phyloP scores from a whole-genome alignment of 64 coral and sea anemone species.

The Exaiptasia diaphana region DNA sequence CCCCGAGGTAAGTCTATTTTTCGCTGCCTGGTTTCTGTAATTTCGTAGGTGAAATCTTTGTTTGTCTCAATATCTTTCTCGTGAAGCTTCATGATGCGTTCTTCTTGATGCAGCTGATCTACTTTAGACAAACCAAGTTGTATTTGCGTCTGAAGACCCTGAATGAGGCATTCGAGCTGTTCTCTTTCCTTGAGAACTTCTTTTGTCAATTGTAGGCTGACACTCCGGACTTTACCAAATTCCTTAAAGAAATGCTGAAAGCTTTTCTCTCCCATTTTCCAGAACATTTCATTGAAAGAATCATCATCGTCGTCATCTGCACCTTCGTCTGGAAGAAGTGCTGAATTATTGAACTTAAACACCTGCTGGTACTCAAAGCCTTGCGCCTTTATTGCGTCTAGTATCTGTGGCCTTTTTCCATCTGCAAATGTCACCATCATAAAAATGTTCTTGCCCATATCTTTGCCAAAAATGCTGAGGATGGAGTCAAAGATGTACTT shows the following conservation, averaged over 20 bases:
- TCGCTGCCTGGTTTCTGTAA: not conserved
- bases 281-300: slow-evolving; percentile 21
- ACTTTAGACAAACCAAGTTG: slow-evolving; percentile 4
- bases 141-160: slow-evolving; percentile 16
- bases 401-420: slow-evolving; percentile 14
- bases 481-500: slow-evolving; percentile 44
- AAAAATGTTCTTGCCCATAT: slow-evolving; percentile 29
- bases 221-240: not conserved
- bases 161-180: not conserved
- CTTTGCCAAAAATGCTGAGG: slow-evolving; percentile 37
- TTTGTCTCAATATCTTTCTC: slow-evolving; percentile 32
- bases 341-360: slow-evolving; percentile 46
- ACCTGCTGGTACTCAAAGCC: not conserved
- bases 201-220: slow-evolving; percentile 17
- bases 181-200: slow-evolving; percentile 39
- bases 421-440: slow-evolving; percentile 58
- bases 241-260: not conserved
- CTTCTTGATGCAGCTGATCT: slow-evolving; percentile 30
- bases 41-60: slow-evolving; percentile 20
- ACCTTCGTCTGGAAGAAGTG: not conserved
- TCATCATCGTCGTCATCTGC: not conserved
- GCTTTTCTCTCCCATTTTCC: slow-evolving; percentile 9
- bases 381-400: slow-evolving; percentile 15
- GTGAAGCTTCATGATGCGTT: not conserved
- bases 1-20: not conserved